These are phyloP conservation scores for Notodonta ziczac DNA, from an alignment of 2,888 invertebrate species.

Conservation along the genomic window DNA sequence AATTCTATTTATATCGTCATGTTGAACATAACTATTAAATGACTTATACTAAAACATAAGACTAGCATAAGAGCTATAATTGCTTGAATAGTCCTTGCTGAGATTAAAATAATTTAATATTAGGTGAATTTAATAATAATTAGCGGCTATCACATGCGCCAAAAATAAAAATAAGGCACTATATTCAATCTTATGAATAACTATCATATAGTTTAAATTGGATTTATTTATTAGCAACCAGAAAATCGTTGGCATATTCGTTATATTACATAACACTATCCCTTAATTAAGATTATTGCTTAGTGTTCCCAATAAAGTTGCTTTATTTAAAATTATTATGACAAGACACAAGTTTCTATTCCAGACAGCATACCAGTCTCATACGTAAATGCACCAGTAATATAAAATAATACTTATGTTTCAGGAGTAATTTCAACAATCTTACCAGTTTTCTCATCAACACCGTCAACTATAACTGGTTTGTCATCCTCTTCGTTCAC, in stretches of 20 bases:
- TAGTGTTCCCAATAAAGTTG: background rate
- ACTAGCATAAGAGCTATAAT: conserved; percentile 1
- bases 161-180: conserved; percentile 46
- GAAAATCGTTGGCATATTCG: conserved; percentile 27
- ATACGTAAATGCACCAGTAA: conserved; percentile 25
- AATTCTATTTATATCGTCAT: conserved; percentile 40
- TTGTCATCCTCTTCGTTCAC: conserved; percentile 46
- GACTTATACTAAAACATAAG: conserved; percentile 10
- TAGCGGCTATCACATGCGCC: background rate
- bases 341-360: conserved; percentile 16
- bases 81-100: background rate
- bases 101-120: conserved; percentile 10
- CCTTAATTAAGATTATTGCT: background rate
- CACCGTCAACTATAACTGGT: conserved; percentile 72
- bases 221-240: conserved; percentile 17
- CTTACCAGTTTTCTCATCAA: conserved; percentile 78
- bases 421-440: conserved; percentile 65
- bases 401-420: conserved; percentile 35
- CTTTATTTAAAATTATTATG: conserved; percentile 23
- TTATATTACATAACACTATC: background rate
- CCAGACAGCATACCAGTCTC: conserved; percentile 30
- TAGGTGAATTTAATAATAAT: background rate
- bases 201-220: conserved; percentile 3
- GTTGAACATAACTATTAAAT: conserved; percentile 50
- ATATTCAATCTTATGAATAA: conserved; percentile 18